Base-by-base conservation (phyloP, 37 sponge, comb jelly and placozoan genomes). In the Hormiphora californensis region DNA sequence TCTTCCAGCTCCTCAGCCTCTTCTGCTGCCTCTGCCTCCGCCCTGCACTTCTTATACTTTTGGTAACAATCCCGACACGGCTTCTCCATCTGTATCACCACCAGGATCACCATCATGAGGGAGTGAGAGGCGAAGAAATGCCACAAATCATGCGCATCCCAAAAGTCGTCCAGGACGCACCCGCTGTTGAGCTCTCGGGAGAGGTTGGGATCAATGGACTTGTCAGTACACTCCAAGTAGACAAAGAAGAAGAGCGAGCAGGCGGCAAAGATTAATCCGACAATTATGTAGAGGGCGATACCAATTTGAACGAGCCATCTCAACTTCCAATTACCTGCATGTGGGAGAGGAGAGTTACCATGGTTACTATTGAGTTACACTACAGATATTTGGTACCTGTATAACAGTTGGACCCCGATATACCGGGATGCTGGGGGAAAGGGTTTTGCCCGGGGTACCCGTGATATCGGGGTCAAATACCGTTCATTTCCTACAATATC, bases 141-240 rank as follows among this genome's bases (percentile, higher is more conserved):
- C 67, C 67, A 65, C 38, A 27, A 28, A 31, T 65, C 67, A 39
- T 65, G 67, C 32, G 67, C 67, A 33, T 65, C 67, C 33, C 37
- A 65, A 28, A 65, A 65, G 37, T 33, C 67, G 67, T 65, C 35
- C 31, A 65, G 67, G 67, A 65, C 37, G 37, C 67, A 65, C 1
- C 7, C 37, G 11, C 35, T 12, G 67, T 65, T 65, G 8, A 65
- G 67, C 17, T 65, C 67, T 17, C 67, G 67, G 67, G 67, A 65
- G 38, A 36, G 19, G 38, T 38, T 36, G 1, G 67, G 37, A 11
- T 35, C 31, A 4, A 65, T 65, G 37, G 67, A 65, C 37, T 65
- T 65, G 67, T 65, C 67, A 19, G 67, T 65, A 17, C 4, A 15
- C 37, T 27, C 67, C 4, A 33, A 31, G 37, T 28, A 36, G 1